Base-by-base conservation (phyloP, 2,797 vertebrate species). In the Halcyon chelicuti region DNA sequence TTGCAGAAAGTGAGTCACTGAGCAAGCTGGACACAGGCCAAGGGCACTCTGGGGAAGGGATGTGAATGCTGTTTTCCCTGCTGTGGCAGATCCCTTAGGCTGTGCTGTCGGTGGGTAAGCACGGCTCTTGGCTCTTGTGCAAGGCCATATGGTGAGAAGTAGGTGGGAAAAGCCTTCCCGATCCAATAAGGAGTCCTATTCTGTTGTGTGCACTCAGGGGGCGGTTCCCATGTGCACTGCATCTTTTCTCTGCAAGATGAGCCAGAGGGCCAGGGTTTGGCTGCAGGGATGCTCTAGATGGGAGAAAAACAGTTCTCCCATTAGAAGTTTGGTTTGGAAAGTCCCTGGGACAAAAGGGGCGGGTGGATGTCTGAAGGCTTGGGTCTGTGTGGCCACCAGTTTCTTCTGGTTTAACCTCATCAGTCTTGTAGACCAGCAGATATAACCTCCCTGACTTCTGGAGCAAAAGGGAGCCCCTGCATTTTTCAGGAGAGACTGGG, bases 61-160 rank as follows among this genome's bases (percentile, higher is more conserved):
- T 49, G n/a, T 33, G 47, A 20, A 80, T 84, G 86, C 65, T 87
- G 46, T 62, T 88, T 95, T 88, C 72, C 58, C 75, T 90, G 90
- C 87, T 88, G 47, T 39, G 42, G 28, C 33, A 74, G 75, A 66
- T 70, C 67, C 63, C 60, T 54, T 10, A 23, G 12, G 26, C 62
- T 85, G 54, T 54, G 54, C 49, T 1, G 1, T 58, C 3, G 2
- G 58, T 2, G 29, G 61, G 63, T n/a, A 67, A 86, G 82, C 0
- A 0, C 60, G 28, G 51, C 35, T 94, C 39, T 87, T 92, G 89
- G 86, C 92, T 92, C 68, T 72, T 1, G 2, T 1, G 0, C 0
- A 2, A 75, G 47, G 52, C 63, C 81, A 71, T 57, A 75, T 78
- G 72, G 72, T 62, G 58, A 46, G 26, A 88, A 74, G 66, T 23